Percentiles rank a stretch among this genome's conserved stretches.
Conservation (phyloP, 2,888 invertebrate genomes). For the Reticulitermes lucifugus region DNA sequence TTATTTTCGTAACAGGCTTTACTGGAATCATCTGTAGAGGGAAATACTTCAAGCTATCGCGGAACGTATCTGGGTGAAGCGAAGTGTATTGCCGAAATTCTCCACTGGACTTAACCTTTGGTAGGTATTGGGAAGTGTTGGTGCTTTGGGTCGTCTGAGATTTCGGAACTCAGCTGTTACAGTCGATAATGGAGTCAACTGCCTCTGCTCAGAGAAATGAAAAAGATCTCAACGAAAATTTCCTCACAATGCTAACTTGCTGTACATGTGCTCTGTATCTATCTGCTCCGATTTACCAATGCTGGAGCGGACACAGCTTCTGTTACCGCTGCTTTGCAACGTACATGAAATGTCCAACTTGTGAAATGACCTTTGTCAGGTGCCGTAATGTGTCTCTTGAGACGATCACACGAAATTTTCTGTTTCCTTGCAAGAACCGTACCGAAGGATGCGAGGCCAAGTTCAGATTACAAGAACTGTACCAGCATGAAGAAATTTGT, state of each 20-base stretch:
- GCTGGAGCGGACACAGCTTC: neutral
- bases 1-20: too few species aligned
- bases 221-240: neutral
- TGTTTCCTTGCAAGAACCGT: slow-evolving; percentile 14
- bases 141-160: too few species aligned
- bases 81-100: too few species aligned
- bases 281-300: neutral
- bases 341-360: neutral
- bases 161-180: too few species aligned
- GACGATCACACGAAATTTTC: neutral
- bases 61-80: too few species aligned
- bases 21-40: too few species aligned
- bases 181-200: too few species aligned
- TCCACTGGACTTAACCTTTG: too few species aligned
- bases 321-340: neutral
- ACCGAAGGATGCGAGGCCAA: neutral
- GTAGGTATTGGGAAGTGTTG: too few species aligned
- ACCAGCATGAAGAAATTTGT: neutral
- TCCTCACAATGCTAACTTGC: neutral
- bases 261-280: neutral
- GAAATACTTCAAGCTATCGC: too few species aligned
- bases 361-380: neutral
- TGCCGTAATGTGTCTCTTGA: slow-evolving; percentile 2
- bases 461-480: neutral
- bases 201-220: neutral